These are phyloP conservation scores for Cyrtodaria siliqua DNA, from an alignment of 2,888 invertebrate species.

Conservation along the genomic window DNA sequence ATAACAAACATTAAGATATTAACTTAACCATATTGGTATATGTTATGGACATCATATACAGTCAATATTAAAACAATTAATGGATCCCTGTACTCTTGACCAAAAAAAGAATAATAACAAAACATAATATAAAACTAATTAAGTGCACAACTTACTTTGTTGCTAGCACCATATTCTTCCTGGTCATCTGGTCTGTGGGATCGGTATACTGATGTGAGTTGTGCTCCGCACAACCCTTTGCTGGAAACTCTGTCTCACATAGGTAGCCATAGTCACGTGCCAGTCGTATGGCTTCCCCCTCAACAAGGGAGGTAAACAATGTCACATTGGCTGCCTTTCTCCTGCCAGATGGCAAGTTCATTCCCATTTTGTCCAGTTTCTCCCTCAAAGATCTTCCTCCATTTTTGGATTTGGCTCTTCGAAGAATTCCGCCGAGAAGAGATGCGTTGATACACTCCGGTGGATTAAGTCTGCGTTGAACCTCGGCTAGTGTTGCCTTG, in stretches of 20 bases:
- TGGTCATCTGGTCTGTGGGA: constrained; percentile 75
- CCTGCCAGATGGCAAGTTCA: constrained; percentile 98
- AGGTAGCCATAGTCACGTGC: constrained; percentile 99
- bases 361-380: constrained; percentile 98
- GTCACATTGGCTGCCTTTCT: constrained; percentile 99
- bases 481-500: constrained; percentile 99
- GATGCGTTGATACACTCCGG: constrained; percentile 99
- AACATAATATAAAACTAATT: too few relatives aligned
- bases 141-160: constrained; percentile 89
- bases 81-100: too few relatives aligned
- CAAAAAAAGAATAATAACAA: too few relatives aligned
- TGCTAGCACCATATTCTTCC: constrained; percentile 90
- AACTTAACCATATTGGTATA: too few relatives aligned
- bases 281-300: constrained; percentile 99
- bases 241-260: constrained; percentile 99
- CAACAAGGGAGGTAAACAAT: constrained; percentile 97
- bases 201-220: constrained; percentile 91
- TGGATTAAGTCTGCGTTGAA: constrained; percentile 97
- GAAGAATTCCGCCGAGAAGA: constrained; percentile 97
- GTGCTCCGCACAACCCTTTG: constrained; percentile 98
- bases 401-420: constrained; percentile 99
- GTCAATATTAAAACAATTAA: too few relatives aligned
- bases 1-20: too few relatives aligned
- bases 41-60: too few relatives aligned
- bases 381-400: constrained; percentile 97